These are phyloP conservation scores for Cotesia congregata DNA, from an alignment of 2,888 invertebrate species.

Conservation along the genomic window DNA sequence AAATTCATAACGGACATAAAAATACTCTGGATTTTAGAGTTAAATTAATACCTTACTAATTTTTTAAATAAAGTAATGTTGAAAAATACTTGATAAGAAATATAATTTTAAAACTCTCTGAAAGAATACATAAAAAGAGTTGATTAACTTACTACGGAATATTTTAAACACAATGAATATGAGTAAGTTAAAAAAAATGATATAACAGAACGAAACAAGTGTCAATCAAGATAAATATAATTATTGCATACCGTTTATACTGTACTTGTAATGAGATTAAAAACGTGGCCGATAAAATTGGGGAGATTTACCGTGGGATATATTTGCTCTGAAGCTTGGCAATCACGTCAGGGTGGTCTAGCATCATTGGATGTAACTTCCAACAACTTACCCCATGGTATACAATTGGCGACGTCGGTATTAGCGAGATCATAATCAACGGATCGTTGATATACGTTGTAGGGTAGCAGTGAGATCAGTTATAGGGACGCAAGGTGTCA, in stretches of 20 bases:
- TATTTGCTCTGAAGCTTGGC: constrained; percentile 64
- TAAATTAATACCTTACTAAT: too few species aligned
- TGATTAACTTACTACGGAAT: too few species aligned
- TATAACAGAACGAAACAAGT: constrained; percentile 4
- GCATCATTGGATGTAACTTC: constrained; percentile 32
- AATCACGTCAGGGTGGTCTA: constrained; percentile 63
- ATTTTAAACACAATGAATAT: neutral
- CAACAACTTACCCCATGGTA: neutral
- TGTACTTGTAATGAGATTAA: constrained; percentile 22
- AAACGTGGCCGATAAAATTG: constrained; percentile 18
- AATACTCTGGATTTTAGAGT: too few species aligned
- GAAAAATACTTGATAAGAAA: too few species aligned
- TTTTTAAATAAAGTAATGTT: too few species aligned
- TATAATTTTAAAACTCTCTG: too few species aligned
- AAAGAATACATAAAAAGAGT: too few species aligned
- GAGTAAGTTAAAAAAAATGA: neutral
- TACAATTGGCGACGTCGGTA: constrained; percentile 53
- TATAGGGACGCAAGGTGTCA: constrained; percentile 60
- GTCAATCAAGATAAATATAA: neutral
- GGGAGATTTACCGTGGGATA: constrained; percentile 26
- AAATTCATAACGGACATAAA: too few species aligned
- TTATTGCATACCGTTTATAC: neutral
- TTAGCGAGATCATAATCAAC: constrained; percentile 69
- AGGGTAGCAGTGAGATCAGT: constrained; percentile 38
- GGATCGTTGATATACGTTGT: constrained; percentile 57